Conservation (phyloP, 2,113 vertebrate species). For the Verasper variegatus region DNA sequence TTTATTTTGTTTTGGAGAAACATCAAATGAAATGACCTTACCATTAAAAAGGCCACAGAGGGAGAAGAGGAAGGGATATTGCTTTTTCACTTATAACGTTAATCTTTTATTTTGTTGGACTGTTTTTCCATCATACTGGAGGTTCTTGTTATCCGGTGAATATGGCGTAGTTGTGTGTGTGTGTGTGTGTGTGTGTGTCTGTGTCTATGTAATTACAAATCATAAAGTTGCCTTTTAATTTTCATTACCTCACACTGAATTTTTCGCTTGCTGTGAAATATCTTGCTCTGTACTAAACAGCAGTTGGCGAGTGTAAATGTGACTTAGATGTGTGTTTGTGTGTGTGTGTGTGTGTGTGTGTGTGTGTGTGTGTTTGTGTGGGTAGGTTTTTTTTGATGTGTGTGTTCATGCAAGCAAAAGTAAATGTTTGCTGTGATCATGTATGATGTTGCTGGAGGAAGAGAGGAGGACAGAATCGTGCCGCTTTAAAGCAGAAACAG, state of each 20-base stretch:
- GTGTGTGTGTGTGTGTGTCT: not conserved
- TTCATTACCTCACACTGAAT: conserved; percentile 42
- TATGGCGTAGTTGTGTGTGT: conserved; percentile 1
- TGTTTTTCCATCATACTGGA: conserved; percentile 61
- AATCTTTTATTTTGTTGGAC: conserved; percentile 69
- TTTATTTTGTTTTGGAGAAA: conserved; percentile 78
- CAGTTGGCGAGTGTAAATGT: conserved; percentile 54
- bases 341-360: conserved; percentile 24
- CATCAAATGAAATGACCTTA: conserved; percentile 77
- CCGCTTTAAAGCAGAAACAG: conserved; percentile 45
- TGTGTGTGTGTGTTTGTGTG: conserved; percentile 32
- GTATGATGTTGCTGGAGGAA: conserved; percentile 53
- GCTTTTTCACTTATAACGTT: conserved; percentile 75
- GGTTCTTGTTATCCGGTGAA: conserved; percentile 28
- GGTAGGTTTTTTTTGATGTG: not conserved
- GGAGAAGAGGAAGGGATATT: conserved; percentile 71
- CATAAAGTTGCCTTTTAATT: conserved; percentile 10
- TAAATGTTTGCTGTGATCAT: conserved; percentile 62
- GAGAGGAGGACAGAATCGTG: conserved; percentile 45
- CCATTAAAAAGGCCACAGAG: conserved; percentile 77
- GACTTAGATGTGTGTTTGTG: conserved; percentile 48
- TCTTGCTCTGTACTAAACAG: conserved; percentile 38
- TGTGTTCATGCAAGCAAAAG: conserved; percentile 18
- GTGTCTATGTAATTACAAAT: conserved; percentile 17
- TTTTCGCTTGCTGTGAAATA: conserved; percentile 27